Conservation (phyloP, 1,140 invertebrate species). For the Metaphire vulgaris region DNA sequence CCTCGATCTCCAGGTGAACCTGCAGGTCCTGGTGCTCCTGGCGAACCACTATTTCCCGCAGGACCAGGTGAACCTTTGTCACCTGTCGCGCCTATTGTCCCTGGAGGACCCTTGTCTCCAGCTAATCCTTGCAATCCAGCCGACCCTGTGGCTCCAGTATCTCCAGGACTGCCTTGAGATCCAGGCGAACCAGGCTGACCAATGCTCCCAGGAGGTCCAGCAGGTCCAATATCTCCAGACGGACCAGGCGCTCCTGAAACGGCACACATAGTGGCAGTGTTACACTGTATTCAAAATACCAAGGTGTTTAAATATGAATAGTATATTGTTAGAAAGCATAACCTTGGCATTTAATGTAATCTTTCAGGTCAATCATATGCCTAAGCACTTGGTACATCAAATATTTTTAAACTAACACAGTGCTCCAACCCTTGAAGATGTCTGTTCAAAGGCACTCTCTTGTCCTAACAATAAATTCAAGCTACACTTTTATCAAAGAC, state of each 20-base stretch:
- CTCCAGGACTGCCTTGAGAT: slow-evolving; percentile 13
- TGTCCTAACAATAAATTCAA: no score
- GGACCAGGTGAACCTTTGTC: slow-evolving; percentile 13
- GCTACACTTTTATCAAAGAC: no score
- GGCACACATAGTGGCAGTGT: no score
- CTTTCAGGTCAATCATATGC: no score
- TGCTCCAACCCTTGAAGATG: no score
- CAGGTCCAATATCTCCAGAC: background rate
- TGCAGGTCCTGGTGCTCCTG: slow-evolving; percentile 10
- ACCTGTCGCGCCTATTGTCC: slow-evolving; percentile 20
- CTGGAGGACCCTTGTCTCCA: slow-evolving; percentile 19
- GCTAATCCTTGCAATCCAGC: slow-evolving; percentile 18
- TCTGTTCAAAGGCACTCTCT: no score
- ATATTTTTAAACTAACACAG: no score
- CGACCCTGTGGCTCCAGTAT: slow-evolving; percentile 16
- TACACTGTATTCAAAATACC: no score
- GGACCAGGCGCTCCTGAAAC: background rate
- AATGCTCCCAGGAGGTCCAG: background rate
- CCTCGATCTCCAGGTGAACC: slow-evolving; percentile 11
- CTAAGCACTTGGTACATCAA: no score
- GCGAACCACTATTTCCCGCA: slow-evolving; percentile 14
- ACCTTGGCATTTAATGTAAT: no score
- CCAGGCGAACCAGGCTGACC: slow-evolving; percentile 21
- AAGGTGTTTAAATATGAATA: no score
- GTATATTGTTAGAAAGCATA: no score